These are phyloP conservation scores for Abrostola triplasia DNA, from an alignment of 2,888 invertebrate species.

Conservation along the genomic window DNA sequence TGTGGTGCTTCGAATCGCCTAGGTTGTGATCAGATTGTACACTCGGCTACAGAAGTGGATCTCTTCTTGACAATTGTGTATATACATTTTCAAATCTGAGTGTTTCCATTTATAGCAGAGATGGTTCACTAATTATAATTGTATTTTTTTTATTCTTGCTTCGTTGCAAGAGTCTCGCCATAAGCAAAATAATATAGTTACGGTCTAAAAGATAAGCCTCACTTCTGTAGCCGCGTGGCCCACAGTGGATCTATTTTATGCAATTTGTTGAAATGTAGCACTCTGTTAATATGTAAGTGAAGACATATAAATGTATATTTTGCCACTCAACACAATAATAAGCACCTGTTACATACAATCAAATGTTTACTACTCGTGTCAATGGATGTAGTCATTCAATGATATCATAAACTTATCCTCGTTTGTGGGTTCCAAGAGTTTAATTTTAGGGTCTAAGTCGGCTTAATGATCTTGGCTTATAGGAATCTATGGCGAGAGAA, in stretches of 20 bases:
- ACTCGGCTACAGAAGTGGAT: conserved; percentile 27
- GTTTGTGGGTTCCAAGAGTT: conserved; percentile 31
- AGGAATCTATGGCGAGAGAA: not conserved
- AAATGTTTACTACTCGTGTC: conserved; percentile 15
- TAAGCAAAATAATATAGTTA: no score
- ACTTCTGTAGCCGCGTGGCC: conserved; percentile 31
- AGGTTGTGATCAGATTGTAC: conserved; percentile 42
- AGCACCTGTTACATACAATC: conserved; percentile 40
- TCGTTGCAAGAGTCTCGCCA: no score
- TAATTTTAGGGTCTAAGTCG: not conserved
- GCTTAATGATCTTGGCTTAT: conserved; percentile 1
- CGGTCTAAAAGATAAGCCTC: not conserved
- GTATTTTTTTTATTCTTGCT: no score
- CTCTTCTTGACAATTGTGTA: not conserved
- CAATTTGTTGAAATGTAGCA: conserved; percentile 40
- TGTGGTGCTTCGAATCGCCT: conserved; percentile 39
- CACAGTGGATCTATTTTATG: conserved; percentile 24
- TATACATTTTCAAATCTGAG: not conserved
- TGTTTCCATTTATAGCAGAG: not conserved
- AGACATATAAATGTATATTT: conserved; percentile 18
- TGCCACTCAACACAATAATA: conserved; percentile 19
- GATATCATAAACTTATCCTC: conserved; percentile 30
- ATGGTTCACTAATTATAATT: not conserved
- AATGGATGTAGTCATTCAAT: conserved; percentile 6
- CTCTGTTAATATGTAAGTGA: conserved; percentile 29